phyloP scores from a whole-genome alignment of 1,140 invertebrate species.

The Thaumatotibia leucotreta region DNA sequence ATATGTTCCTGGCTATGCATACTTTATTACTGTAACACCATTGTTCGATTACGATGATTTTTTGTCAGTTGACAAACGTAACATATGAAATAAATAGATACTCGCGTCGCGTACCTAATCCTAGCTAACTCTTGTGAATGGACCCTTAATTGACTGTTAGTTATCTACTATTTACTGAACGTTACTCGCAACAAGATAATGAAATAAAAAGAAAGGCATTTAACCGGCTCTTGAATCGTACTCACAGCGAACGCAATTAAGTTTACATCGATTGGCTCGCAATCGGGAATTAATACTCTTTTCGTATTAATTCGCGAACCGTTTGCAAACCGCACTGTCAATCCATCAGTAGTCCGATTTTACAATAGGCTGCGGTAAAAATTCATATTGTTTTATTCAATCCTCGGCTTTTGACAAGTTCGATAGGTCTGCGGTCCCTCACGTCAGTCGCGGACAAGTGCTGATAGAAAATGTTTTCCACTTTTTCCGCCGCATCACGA shows the following conservation, averaged over 20 bases:
- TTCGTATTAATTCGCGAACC: neutral
- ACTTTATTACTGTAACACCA: no score
- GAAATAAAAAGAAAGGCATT: neutral
- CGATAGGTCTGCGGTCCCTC: neutral
- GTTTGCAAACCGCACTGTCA: neutral
- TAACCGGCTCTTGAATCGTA: neutral
- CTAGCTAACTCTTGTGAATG: no score
- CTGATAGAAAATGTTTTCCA: neutral
- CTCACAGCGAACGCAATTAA: neutral
- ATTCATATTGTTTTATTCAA: conserved; percentile 12
- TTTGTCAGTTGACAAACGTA: no score
- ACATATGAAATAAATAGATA: no score
- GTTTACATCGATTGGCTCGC: no score
- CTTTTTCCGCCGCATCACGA: neutral
- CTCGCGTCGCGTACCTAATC: no score
- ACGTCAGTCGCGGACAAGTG: neutral
- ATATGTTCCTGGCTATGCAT: no score
- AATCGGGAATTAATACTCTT: neutral
- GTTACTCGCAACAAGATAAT: no score
- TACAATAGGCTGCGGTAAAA: conserved; percentile 3
- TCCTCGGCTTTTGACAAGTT: neutral
- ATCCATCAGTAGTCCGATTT: neutral
- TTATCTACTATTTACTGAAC: no score
- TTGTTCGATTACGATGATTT: no score
- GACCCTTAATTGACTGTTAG: no score